phyloP scores from a whole-genome alignment of 2,888 invertebrate species.

The Agriopis leucophaearia region DNA sequence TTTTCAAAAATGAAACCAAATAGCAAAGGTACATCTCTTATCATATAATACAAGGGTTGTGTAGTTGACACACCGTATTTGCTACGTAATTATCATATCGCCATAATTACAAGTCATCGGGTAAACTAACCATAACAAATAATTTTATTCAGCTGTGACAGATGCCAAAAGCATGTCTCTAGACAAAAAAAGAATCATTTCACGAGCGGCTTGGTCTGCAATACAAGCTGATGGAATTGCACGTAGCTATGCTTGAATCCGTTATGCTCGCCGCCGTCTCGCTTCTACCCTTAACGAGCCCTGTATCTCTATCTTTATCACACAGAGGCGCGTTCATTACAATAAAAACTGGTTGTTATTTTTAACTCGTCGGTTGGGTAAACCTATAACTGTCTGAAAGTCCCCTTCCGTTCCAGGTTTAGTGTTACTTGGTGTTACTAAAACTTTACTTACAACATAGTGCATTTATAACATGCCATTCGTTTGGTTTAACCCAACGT shows the following conservation, averaged over 20 bases:
- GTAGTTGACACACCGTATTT: not conserved
- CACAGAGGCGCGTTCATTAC: conserved; percentile 75
- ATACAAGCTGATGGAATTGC: conserved; percentile 75
- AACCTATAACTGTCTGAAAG: conserved; percentile 76
- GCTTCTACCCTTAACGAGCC: conserved; percentile 67
- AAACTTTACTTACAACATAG: not conserved
- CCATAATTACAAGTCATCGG: not conserved
- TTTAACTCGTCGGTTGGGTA: conserved; percentile 82
- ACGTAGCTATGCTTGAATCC: conserved; percentile 78
- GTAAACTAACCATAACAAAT: not conserved
- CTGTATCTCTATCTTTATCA: conserved; percentile 76
- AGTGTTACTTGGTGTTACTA: conserved; percentile 43
- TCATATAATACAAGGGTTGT: no score
- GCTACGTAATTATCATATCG: not conserved
- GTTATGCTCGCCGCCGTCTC: conserved; percentile 75
- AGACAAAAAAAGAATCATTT: conserved; percentile 38
- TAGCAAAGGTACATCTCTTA: not conserved
- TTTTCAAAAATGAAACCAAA: not conserved
- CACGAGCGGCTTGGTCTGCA: conserved; percentile 50
- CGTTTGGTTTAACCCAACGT: not conserved
- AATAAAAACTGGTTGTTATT: conserved; percentile 85
- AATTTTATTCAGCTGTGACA: conserved; percentile 19
- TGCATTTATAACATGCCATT: not conserved
- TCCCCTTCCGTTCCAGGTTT: conserved; percentile 77
- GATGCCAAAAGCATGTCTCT: conserved; percentile 15